Conservation (phyloP, 2,113 vertebrate species). For the Merops nubicus region DNA sequence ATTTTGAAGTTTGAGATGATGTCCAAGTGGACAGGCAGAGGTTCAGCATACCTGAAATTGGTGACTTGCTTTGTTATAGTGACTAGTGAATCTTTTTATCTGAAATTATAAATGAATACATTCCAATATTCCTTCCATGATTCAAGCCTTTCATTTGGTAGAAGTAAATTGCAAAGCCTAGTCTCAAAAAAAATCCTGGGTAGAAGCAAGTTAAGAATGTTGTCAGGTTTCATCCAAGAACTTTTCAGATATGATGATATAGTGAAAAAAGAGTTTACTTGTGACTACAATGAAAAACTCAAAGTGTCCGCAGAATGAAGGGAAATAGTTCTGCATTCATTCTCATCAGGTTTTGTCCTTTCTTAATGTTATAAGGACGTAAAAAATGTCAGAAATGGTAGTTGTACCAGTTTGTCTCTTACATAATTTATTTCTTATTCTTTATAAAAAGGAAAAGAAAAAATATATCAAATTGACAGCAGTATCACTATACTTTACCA, state of each 20-base stretch:
- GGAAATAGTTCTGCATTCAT: constrained; percentile 10
- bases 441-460: neutral
- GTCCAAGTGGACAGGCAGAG: neutral
- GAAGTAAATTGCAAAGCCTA: neutral
- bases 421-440: constrained; percentile 34
- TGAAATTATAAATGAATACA: neutral
- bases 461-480: neutral
- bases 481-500: neutral
- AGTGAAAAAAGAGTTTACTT: neutral
- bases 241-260: neutral
- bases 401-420: constrained; percentile 36
- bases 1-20: neutral
- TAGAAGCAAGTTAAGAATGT: neutral
- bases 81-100: neutral
- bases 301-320: neutral
- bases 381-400: constrained; percentile 8
- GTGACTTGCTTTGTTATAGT: neutral
- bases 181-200: neutral
- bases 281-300: neutral
- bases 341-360: constrained; percentile 32
- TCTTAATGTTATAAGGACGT: constrained; percentile 10
- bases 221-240: neutral
- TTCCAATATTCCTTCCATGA: neutral
- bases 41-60: neutral
- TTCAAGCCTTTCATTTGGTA: neutral